phyloP scores from a whole-genome alignment of 1,140 invertebrate genomes.

The Pseudomyrmex pallidus region DNA sequence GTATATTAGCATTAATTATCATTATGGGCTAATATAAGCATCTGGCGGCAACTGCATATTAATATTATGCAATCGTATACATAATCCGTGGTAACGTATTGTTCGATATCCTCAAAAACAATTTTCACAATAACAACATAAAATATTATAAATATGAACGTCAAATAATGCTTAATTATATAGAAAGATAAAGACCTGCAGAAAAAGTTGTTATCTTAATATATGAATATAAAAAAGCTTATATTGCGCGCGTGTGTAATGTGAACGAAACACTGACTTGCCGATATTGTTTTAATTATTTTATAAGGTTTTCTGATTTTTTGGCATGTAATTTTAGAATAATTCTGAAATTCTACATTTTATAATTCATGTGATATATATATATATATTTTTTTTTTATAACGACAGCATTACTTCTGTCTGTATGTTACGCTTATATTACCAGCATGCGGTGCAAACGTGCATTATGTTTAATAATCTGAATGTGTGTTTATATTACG shows the following conservation, averaged over 20 bases:
- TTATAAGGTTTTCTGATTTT: neutral
- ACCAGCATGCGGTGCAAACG: conserved; percentile 3
- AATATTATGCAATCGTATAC: conserved; percentile 21
- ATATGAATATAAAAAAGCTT: neutral
- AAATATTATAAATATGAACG: neutral
- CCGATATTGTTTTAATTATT: neutral
- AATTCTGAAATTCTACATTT: neutral
- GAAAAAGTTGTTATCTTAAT: neutral
- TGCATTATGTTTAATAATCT: conserved; percentile 28
- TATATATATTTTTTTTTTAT: conserved; percentile 6
- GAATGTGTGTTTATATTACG: conserved; percentile 40
- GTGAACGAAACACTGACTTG: neutral
- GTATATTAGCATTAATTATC: conserved; percentile 24
- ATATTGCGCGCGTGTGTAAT: neutral
- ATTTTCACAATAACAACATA: conserved; percentile 19
- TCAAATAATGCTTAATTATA: neutral
- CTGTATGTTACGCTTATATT: neutral
- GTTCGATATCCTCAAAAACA: neutral
- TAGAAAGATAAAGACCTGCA: neutral
- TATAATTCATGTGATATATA: neutral
- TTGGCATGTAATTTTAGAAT: conserved; percentile 7
- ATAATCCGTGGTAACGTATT: conserved; percentile 8
- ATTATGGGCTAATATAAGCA: conserved; percentile 23
- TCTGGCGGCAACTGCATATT: conserved; percentile 7
- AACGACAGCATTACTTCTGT: neutral